Evolutionary conservation across 2,113 vertebrate species (phyloP).

Genomic region (Mionectes macconnelli): DNA sequence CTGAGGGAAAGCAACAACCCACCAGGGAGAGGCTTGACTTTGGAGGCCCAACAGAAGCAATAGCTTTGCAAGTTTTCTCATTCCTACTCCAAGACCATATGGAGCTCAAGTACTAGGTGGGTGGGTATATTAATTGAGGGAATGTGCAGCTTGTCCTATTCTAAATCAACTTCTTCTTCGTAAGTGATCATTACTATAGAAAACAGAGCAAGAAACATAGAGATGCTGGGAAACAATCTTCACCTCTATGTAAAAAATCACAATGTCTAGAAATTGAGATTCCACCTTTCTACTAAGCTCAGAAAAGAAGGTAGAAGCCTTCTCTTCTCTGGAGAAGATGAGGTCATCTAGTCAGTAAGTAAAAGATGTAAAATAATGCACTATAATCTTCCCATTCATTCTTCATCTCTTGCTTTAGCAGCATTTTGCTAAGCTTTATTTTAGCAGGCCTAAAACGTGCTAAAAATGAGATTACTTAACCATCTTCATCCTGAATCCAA

Average conservation of each 20-base stretch:
- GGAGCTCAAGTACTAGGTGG: not conserved
- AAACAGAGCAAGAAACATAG: not conserved
- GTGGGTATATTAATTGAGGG: not conserved
- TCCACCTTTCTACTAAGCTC: not conserved
- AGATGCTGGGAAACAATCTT: not conserved
- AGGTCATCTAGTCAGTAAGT: not conserved
- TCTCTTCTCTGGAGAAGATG: not conserved
- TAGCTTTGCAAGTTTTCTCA: not conserved
- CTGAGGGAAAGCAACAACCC: not conserved
- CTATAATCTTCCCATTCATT: not conserved
- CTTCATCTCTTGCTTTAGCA: not conserved
- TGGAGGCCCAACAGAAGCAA: slow-evolving; percentile 20
- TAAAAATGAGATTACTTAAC: not conserved
- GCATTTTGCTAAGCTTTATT: not conserved
- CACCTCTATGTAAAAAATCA: not conserved
- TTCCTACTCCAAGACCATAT: slow-evolving; percentile 7
- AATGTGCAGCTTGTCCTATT: not conserved
- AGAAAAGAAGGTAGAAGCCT: not conserved
- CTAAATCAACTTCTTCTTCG: not conserved
- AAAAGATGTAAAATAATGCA: not conserved
- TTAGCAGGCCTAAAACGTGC: not conserved
- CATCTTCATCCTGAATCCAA: not conserved
- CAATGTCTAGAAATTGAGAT: not conserved
- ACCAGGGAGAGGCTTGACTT: not conserved
- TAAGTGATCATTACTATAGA: not conserved